phyloP scores from a whole-genome alignment of 92 coral and sea anemone species.

The Siderastrea siderea region DNA sequence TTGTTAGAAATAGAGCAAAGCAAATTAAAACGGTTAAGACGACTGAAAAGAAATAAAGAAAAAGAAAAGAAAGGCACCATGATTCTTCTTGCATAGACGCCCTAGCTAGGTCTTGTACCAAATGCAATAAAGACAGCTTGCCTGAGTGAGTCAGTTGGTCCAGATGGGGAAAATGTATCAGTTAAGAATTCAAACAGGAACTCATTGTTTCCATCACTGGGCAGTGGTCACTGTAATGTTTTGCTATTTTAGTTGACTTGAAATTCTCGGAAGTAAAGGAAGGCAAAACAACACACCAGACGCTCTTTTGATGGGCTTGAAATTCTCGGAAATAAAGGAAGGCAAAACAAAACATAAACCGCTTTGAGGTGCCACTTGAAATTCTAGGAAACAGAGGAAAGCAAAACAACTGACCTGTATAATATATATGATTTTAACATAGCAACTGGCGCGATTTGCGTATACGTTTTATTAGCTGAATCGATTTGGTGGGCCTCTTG shows the following conservation, averaged over 20 bases:
- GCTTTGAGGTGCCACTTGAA: too few species aligned
- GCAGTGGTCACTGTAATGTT: background rate
- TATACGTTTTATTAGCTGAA: too few species aligned
- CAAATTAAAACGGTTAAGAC: background rate
- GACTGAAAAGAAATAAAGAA: too few species aligned
- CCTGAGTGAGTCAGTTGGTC: too few species aligned
- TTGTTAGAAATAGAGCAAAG: background rate
- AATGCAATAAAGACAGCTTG: too few species aligned
- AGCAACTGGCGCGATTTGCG: too few species aligned
- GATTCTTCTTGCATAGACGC: background rate
- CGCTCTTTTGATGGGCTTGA: background rate
- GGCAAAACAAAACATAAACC: background rate
- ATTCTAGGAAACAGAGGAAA: too few species aligned
- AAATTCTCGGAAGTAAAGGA: background rate
- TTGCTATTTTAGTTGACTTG: background rate
- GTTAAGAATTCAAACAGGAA: background rate
- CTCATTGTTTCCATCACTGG: background rate
- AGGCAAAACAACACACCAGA: background rate
- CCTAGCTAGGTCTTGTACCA: background rate
- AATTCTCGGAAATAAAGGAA: background rate
- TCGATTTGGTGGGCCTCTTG: too few species aligned
- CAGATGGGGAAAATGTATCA: background rate
- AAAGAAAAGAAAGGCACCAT: too few species aligned
- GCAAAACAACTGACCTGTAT: too few species aligned
- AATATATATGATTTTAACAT: too few species aligned